These are phyloP conservation scores for Coturnix japonica DNA, from an alignment of 2,113 vertebrate species.

Conservation along the genomic window DNA sequence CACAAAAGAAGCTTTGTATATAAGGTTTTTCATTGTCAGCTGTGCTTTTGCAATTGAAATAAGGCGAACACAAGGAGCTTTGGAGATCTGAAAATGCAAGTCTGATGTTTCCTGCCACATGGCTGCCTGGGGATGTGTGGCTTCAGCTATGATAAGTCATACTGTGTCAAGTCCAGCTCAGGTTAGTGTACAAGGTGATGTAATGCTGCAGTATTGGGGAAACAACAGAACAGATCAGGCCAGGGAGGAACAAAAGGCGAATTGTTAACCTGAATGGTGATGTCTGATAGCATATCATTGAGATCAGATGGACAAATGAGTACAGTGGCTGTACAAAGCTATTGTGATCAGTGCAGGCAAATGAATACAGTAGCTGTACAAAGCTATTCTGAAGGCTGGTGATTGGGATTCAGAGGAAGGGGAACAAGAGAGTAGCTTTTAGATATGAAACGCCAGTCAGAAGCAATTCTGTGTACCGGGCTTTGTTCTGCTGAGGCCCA, in stretches of 20 bases:
- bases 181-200: not conserved
- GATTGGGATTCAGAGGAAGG: not conserved
- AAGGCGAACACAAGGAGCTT: not conserved
- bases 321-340: not conserved
- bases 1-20: constrained; percentile 15
- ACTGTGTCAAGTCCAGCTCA: constrained; percentile 20
- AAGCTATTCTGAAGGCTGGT: not conserved
- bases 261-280: not conserved
- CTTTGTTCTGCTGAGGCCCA: not conserved
- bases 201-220: not conserved
- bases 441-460: not conserved
- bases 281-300: not conserved
- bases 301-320: not conserved
- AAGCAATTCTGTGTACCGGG: not conserved
- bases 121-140: not conserved
- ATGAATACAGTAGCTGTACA: not conserved
- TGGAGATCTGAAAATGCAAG: not conserved
- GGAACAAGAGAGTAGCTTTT: not conserved
- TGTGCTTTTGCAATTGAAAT: not conserved
- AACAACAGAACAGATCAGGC: not conserved
- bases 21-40: not conserved
- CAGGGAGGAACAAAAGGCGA: not conserved
- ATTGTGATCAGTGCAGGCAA: not conserved
- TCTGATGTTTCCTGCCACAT: constrained; percentile 17
- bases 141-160: not conserved